These are phyloP conservation scores for Lophura swinhoii DNA, from an alignment of 2,797 vertebrate genomes.

Conservation along the genomic window DNA sequence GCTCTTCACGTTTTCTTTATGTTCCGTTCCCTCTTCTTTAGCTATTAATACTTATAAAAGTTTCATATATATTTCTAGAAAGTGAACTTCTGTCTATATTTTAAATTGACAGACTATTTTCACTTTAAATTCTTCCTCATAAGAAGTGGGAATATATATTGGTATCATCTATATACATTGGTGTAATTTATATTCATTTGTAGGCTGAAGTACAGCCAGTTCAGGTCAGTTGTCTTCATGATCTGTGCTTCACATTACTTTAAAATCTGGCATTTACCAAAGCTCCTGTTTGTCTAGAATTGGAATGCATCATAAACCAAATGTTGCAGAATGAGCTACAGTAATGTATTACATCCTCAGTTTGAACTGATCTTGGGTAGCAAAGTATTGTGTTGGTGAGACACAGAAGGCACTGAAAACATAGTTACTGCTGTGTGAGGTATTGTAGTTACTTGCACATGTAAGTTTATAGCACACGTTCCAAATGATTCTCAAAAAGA, in stretches of 20 bases:
- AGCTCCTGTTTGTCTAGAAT: not conserved
- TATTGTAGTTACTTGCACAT: rapidly evolving
- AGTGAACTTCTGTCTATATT: not conserved
- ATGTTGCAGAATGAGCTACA: not conserved
- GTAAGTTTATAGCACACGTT: not conserved
- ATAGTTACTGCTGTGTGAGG: not conserved
- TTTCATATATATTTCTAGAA: not conserved
- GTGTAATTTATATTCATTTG: not conserved
- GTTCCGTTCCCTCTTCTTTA: not conserved
- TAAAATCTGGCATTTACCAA: not conserved
- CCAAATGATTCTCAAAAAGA: not conserved
- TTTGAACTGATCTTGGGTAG: not conserved
- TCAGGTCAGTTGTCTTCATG: not conserved
- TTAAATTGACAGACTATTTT: not conserved
- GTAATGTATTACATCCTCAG: not conserved
- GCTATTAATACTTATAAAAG: not conserved
- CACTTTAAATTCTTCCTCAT: not conserved
- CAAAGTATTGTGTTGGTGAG: not conserved
- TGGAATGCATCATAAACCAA: not conserved
- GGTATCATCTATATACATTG: not conserved
- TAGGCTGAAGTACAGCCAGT: not conserved
- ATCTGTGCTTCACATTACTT: not conserved
- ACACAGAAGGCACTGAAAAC: not conserved
- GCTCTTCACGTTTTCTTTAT: not conserved
- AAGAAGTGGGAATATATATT: not conserved